phyloP scores from a whole-genome alignment of 2,113 vertebrate genomes.

The Canis aureus region DNA sequence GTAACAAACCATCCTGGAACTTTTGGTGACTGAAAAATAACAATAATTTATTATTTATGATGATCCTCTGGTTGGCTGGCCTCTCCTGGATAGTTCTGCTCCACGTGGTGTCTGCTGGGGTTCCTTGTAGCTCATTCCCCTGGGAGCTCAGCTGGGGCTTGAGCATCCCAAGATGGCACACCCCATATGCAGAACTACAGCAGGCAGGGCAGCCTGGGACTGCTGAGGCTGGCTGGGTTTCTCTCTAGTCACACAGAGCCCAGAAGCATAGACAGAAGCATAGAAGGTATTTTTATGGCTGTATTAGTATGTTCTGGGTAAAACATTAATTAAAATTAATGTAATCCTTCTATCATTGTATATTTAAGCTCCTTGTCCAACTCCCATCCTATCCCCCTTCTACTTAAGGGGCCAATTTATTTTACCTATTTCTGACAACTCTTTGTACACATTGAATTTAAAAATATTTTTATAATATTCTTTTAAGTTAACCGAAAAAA shows the following conservation, averaged over 20 bases:
- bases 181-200: not conserved
- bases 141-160: no score
- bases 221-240: not conserved
- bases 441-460: constrained; percentile 5
- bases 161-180: not conserved
- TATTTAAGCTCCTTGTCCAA: not conserved
- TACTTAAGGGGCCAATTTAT: not conserved
- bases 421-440: not conserved
- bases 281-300: not conserved
- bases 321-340: not conserved
- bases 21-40: not conserved
- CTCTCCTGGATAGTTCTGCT: not conserved
- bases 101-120: not conserved
- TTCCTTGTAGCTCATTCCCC: not conserved
- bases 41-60: not conserved
- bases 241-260: not conserved
- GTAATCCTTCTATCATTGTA: not conserved
- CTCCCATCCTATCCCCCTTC: not conserved
- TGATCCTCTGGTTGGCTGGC: not conserved
- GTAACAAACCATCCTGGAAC: not conserved
- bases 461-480: not conserved
- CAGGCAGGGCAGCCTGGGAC: no score
- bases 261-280: not conserved
- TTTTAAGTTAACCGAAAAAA: not conserved
- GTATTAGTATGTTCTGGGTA: not conserved